Percentiles rank a stretch among this genome's conserved stretches.
Conservation (phyloP, 2,888 invertebrate species). For the Kryphioiulus occultus region DNA sequence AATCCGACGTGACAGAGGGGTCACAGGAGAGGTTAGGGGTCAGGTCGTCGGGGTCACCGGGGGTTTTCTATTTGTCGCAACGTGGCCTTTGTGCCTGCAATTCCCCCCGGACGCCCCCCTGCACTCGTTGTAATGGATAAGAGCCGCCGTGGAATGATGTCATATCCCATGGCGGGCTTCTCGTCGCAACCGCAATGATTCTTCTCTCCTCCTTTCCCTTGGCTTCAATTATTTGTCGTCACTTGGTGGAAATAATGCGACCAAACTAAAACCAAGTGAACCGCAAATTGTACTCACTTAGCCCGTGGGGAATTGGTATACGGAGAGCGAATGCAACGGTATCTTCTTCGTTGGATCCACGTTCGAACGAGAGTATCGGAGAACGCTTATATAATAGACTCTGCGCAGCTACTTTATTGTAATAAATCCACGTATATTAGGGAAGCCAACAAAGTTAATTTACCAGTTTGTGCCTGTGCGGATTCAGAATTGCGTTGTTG, state of each 20-base stretch:
- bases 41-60: neutral
- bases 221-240: constrained; percentile 50
- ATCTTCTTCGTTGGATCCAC: neutral
- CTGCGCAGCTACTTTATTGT: constrained; percentile 7
- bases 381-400: constrained; percentile 19
- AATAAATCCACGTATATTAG: constrained; percentile 2
- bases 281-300: constrained; percentile 45
- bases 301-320: constrained; percentile 38
- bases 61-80: constrained; percentile 8
- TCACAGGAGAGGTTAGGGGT: constrained; percentile 1
- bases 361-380: neutral
- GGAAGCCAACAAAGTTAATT: constrained; percentile 17
- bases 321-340: neutral
- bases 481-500: neutral
- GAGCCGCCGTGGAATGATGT: neutral
- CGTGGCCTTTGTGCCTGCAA: neutral
- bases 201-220: constrained; percentile 24
- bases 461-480: constrained; percentile 14
- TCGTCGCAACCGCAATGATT: constrained; percentile 26
- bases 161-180: neutral
- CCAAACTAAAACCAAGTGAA: constrained; percentile 48
- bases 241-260: constrained; percentile 47
- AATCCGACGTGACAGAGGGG: neutral
- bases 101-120: neutral
- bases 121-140: constrained; percentile 20